Conservation (phyloP, 2,113 vertebrate genomes). For the Sinocyclocheilus maitianheensis region DNA sequence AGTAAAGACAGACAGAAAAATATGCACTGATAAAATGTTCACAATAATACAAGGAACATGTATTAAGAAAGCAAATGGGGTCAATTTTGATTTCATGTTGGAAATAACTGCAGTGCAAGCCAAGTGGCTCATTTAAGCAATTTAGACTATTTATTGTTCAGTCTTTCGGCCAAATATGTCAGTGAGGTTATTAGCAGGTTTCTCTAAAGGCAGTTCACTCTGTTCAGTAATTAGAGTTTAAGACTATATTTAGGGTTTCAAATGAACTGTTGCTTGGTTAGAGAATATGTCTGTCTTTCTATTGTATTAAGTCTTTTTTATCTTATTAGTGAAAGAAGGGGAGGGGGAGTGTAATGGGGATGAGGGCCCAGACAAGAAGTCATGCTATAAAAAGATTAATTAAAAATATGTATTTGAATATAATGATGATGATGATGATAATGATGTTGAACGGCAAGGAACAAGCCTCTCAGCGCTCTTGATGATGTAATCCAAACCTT, state of each 20-base stretch:
- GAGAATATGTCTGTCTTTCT: slow-evolving; percentile 14
- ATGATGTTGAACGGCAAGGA: slow-evolving; percentile 1
- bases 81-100: too few species aligned
- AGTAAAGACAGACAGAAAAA: background rate
- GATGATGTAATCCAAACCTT: slow-evolving; percentile 66
- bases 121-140: background rate
- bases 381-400: slow-evolving; percentile 70
- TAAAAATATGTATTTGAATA: slow-evolving; percentile 67
- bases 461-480: slow-evolving; percentile 10
- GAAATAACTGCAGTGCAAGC: too few species aligned
- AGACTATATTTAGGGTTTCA: background rate
- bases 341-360: slow-evolving; percentile 43
- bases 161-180: background rate
- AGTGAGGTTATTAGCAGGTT: background rate
- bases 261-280: background rate
- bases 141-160: background rate
- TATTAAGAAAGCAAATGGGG: too few species aligned
- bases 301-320: slow-evolving; percentile 29
- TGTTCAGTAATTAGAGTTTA: slow-evolving; percentile 29
- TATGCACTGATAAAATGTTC: background rate
- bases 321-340: slow-evolving; percentile 22
- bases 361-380: slow-evolving; percentile 58
- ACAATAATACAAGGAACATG: background rate
- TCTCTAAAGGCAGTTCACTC: background rate
- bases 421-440: slow-evolving; percentile 22